Percentiles rank a stretch among this genome's conserved stretches.
Evolutionary conservation across 2,888 invertebrate genomes (phyloP).

Genomic region (Andrena dorsata): DNA sequence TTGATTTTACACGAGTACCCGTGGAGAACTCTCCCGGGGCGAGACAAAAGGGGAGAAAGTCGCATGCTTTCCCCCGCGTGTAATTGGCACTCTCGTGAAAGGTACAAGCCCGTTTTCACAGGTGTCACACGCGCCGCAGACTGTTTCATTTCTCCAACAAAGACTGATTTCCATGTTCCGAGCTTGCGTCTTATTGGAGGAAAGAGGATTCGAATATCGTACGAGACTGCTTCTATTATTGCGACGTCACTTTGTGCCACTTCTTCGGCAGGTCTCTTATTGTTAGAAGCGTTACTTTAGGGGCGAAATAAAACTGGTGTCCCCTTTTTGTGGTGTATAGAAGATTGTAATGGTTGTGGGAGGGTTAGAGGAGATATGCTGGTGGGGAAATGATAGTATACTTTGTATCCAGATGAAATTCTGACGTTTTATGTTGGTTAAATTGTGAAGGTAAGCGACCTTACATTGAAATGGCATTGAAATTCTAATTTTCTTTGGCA

Average conservation of each 20-base stretch:
- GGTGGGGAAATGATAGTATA: too few species aligned
- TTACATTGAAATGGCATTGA: too few species aligned
- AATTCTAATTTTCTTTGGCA: too few species aligned
- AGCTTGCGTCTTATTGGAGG: conserved; percentile 1
- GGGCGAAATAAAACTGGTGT: too few species aligned
- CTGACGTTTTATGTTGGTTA: too few species aligned
- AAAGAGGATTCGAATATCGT: neutral
- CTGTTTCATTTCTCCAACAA: conserved; percentile 6
- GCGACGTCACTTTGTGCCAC: neutral
- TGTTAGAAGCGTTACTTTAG: neutral
- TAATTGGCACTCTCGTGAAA: conserved; percentile 57
- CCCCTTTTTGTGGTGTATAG: too few species aligned
- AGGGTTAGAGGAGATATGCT: too few species aligned
- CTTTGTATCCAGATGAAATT: too few species aligned
- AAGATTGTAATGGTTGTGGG: too few species aligned
- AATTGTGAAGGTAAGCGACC: too few species aligned
- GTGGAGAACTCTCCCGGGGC: conserved; percentile 31
- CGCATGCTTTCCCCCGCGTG: conserved; percentile 31
- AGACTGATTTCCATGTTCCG: conserved; percentile 24
- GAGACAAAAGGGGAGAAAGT: conserved; percentile 47
- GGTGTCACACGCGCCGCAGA: neutral
- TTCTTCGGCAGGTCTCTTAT: neutral
- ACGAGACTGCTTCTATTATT: neutral
- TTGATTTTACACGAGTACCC: conserved; percentile 52
- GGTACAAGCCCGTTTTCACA: conserved; percentile 47